Base-by-base conservation (phyloP, 2,888 invertebrate genomes). In the Eulithis testata region DNA sequence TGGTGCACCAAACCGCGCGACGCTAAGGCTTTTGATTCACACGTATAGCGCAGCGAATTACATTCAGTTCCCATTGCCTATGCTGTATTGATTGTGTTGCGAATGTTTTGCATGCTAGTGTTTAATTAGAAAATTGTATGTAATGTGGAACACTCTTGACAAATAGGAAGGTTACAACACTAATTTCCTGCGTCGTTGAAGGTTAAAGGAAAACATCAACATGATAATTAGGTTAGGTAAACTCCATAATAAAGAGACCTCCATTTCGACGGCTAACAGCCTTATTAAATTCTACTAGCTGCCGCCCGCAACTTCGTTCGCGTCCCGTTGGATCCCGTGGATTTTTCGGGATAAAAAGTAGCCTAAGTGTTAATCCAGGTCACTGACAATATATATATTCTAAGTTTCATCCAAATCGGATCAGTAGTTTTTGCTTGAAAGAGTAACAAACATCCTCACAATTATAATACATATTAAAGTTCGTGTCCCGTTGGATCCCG, bases 21-120 rank as follows among this genome's bases (percentile, higher is more conserved):
- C 21, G 21, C 53, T 31, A 12, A 54, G 14, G 12, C 52, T 37
- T n/a, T n/a, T 54, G 58, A 21, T 21, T 21, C 58, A 49, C 49
- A 53, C 31, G 58, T 37, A 44, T 9, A 55, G 43, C 63, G 49
- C 11, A 57, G 66, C 66, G 66, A 67, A 67, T 66, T 59, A 44
- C 8, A 51, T 55, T 44, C 21, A 43, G 43, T 50, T 47, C 45
- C 47, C 31, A 45, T 49, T 60, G 63, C 57, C 53, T 44, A 27
- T 60, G 64, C 44, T 53, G 12, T 31, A 52, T 58, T 37, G 8
- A 56, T 50, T 55, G 12, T 55, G 12, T 53, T 53, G 66, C 66
- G 66, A 67, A 57, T 60, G 60, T 49, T 57, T 52, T 27, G 45
- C 51, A 55, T 62, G 56, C 47, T 49, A 14, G 27, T 43, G 31